phyloP scores from a whole-genome alignment of 2,797 vertebrate species.

The Hoplostethus atlanticus region DNA sequence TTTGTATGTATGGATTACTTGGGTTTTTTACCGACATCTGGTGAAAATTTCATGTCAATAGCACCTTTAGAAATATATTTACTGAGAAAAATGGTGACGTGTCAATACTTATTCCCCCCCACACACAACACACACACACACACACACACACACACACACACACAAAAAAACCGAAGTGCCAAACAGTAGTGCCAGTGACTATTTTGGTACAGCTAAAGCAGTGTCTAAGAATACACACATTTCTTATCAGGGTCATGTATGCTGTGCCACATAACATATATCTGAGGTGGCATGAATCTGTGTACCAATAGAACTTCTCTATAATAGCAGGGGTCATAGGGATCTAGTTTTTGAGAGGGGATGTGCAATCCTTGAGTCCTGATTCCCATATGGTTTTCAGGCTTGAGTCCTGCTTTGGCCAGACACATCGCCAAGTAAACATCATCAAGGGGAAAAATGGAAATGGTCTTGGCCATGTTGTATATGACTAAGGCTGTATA shows the following conservation, averaged over 20 bases:
- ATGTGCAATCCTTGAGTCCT: conserved; percentile 77
- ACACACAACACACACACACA: too few relatives aligned
- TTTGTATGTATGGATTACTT: too few relatives aligned
- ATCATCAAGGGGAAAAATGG: conserved; percentile 89
- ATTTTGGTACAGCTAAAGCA: not conserved
- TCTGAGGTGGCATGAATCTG: conserved; percentile 83
- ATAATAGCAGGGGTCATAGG: conserved; percentile 86
- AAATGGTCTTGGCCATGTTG: conserved; percentile 62
- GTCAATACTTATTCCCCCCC: too few relatives aligned
- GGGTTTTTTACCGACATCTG: too few relatives aligned
- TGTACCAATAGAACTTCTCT: conserved; percentile 88
- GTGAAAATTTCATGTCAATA: too few relatives aligned
- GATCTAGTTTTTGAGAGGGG: conserved; percentile 57
- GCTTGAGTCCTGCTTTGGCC: conserved; percentile 79
- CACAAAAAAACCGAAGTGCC: not conserved
- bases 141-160: not conserved
- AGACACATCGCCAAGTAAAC: conserved; percentile 92
- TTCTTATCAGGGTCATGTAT: conserved; percentile 62
- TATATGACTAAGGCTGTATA: conserved; percentile 81
- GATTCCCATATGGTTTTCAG: conserved; percentile 82
- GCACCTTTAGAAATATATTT: too few relatives aligned
- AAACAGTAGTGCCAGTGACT: not conserved
- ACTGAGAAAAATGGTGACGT: too few relatives aligned
- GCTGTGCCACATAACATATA: conserved; percentile 86
- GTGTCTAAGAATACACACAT: too few relatives aligned